phyloP scores from a whole-genome alignment of 2,113 vertebrate genomes.

The Mormoops blainvillei region DNA sequence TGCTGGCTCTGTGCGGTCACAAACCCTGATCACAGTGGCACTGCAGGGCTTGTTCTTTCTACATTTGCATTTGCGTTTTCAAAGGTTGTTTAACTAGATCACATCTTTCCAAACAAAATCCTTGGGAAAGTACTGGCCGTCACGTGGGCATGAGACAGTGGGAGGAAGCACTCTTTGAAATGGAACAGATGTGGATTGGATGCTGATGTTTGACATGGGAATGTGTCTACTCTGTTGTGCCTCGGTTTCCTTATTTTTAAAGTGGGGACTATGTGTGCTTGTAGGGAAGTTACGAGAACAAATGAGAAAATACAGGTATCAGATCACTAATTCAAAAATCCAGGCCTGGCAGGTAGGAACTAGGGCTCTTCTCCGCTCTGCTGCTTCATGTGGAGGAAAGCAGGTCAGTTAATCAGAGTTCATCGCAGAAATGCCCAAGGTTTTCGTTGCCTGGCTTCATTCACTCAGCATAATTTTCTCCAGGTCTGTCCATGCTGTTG shows the following conservation, averaged over 20 bases:
- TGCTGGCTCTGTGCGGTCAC: background rate
- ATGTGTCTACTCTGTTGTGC: background rate
- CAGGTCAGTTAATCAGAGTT: background rate
- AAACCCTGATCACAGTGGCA: background rate
- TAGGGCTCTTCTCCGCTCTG: background rate
- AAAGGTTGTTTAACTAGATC: background rate
- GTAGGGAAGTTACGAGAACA: background rate
- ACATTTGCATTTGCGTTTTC: background rate
- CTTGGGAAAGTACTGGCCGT: background rate
- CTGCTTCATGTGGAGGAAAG: fast-evolving
- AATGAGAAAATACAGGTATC: background rate
- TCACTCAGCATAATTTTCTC: too few relatives aligned
- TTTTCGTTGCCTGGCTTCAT: background rate
- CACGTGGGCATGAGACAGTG: background rate
- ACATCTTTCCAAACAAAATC: background rate
- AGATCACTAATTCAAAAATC: background rate
- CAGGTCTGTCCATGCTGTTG: too few relatives aligned
- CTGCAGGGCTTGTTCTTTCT: background rate
- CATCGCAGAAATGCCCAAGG: background rate
- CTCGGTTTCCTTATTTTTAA: background rate
- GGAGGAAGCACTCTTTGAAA: background rate
- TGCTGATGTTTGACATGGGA: fast-evolving
- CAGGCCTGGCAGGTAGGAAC: background rate
- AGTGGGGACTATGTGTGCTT: background rate
- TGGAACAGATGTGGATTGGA: fast-evolving